Conservation (phyloP, 2,113 vertebrate genomes). For the Tautogolabrus adspersus region DNA sequence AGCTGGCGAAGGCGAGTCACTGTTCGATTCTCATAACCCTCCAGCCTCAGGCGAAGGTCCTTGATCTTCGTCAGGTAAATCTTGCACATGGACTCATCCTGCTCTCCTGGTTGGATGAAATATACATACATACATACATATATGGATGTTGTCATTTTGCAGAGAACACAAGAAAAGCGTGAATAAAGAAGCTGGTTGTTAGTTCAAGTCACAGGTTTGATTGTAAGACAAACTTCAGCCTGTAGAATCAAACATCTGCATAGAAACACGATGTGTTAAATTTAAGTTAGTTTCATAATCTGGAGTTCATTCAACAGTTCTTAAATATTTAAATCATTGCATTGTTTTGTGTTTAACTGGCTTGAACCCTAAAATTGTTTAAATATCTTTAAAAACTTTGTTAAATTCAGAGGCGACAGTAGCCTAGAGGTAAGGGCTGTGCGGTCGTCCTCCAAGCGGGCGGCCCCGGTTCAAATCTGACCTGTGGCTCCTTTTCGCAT, state of each 20-base stretch:
- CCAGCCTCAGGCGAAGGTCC: conserved; percentile 91
- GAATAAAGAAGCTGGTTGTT: neutral
- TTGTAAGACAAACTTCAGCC: neutral
- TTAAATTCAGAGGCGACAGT: too few relatives aligned
- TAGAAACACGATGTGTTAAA: neutral
- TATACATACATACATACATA: neutral
- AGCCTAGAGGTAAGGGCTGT: too few relatives aligned
- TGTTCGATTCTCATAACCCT: conserved; percentile 89
- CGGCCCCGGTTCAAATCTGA: too few relatives aligned
- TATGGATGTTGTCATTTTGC: neutral
- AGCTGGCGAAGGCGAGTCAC: conserved; percentile 88
- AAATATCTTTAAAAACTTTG: too few relatives aligned
- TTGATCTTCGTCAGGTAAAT: conserved; percentile 91
- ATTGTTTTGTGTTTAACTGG: too few relatives aligned
- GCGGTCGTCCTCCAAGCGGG: too few relatives aligned
- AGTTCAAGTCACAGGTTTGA: neutral
- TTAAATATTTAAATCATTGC: too few relatives aligned
- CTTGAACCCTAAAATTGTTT: too few relatives aligned
- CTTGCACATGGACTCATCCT: conserved; percentile 90
- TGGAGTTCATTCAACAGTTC: neutral
- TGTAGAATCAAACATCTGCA: neutral
- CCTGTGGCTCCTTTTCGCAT: too few relatives aligned
- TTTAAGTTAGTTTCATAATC: neutral
- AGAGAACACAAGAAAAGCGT: neutral
- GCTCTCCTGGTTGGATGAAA: conserved; percentile 84